Evolutionary conservation across 2,113 vertebrate genomes (phyloP).

Genomic region (Acanthisitta chloris): DNA sequence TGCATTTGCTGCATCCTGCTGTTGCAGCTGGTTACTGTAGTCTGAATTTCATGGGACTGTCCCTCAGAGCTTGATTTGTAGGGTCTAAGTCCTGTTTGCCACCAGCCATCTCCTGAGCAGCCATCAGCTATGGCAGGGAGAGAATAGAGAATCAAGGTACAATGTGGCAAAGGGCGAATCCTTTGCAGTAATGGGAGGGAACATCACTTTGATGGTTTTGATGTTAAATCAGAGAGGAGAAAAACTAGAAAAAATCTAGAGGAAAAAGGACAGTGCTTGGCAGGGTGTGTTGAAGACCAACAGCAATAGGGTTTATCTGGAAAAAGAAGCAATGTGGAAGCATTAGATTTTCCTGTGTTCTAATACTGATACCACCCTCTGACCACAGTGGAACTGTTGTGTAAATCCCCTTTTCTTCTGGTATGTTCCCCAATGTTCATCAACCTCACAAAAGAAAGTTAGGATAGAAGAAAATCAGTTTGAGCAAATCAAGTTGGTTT

Average conservation of each 20-base stretch:
- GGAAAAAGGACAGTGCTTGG: background rate
- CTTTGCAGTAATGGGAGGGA: background rate
- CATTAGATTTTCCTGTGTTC: background rate
- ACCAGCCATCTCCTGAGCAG: background rate
- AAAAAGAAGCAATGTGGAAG: background rate
- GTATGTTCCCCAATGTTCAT: background rate
- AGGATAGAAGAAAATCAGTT: background rate
- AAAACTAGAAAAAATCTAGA: background rate
- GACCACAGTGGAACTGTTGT: background rate
- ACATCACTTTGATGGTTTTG: fast-evolving
- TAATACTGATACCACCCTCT: background rate
- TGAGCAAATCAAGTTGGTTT: background rate
- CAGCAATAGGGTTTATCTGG: background rate
- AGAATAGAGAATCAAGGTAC: background rate
- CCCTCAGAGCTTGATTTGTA: background rate
- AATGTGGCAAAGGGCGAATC: background rate
- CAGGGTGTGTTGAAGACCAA: background rate
- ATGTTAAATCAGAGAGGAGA: background rate
- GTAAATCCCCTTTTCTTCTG: background rate
- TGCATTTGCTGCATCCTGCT: background rate
- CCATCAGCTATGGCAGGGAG: background rate
- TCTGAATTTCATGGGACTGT: background rate
- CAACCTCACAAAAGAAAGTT: background rate
- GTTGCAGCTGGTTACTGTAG: background rate
- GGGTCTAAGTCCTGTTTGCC: background rate